Conservation (phyloP, 2,113 vertebrate species). For the Kryptolebias marmoratus region DNA sequence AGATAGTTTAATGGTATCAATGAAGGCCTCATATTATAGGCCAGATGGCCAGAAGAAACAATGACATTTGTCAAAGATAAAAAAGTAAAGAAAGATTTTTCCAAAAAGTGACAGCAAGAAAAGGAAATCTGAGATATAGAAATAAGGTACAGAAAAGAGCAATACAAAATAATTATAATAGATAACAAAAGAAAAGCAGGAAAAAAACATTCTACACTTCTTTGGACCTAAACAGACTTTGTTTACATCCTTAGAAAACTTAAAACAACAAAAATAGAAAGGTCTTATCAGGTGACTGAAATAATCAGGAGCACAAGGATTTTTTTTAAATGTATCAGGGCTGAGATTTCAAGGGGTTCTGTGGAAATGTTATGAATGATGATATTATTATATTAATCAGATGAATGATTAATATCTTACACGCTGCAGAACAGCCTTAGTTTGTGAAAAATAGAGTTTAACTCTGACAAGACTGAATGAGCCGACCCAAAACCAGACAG, state of each 20-base stretch:
- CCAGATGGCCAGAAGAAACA: conserved; percentile 6
- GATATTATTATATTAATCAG: too few species aligned
- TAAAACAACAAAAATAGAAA: conserved; percentile 1
- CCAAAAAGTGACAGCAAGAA: too few species aligned
- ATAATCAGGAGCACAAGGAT: conserved; percentile 6
- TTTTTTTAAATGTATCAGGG: conserved; percentile 18
- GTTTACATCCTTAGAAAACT: conserved; percentile 21
- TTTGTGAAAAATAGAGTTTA: too few species aligned
- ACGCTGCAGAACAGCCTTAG: too few species aligned
- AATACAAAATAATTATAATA: background rate
- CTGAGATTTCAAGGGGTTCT: conserved; percentile 3
- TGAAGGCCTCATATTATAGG: conserved; percentile 24
- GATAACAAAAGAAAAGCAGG: too few species aligned
- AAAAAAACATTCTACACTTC: too few species aligned
- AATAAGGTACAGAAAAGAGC: background rate
- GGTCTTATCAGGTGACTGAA: conserved; percentile 18
- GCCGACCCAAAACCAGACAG: too few species aligned
- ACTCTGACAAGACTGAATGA: too few species aligned
- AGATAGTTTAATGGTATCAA: background rate
- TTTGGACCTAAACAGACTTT: background rate
- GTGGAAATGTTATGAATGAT: too few species aligned
- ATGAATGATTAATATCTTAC: too few species aligned
- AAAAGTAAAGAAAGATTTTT: too few species aligned
- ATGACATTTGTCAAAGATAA: background rate
- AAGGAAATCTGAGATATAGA: background rate